Percentiles rank a stretch among this genome's conserved stretches.
Evolutionary conservation across 2,113 vertebrate species (phyloP).

Genomic region (Saimiri boliviensis): DNA sequence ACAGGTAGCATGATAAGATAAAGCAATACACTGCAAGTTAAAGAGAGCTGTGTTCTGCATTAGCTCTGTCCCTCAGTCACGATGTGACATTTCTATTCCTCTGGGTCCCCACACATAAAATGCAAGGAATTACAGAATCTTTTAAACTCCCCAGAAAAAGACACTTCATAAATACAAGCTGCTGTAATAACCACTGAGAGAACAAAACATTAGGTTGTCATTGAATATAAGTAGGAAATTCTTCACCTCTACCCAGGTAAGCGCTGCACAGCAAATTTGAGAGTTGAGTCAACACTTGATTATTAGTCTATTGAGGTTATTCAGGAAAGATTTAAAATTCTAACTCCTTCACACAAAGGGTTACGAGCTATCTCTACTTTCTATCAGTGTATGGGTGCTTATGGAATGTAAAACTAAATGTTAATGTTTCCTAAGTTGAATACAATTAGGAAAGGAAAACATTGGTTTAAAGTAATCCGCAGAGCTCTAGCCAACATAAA

Average conservation of each 20-base stretch:
- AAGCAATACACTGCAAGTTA: slow-evolving; percentile 47
- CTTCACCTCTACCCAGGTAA: neutral
- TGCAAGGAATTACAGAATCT: slow-evolving; percentile 38
- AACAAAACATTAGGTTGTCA: slow-evolving; percentile 2
- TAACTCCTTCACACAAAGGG: neutral
- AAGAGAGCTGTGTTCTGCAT: slow-evolving; percentile 20
- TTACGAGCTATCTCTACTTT: neutral
- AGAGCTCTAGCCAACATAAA: neutral
- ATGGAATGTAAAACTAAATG: slow-evolving; percentile 7
- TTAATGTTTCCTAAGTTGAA: neutral
- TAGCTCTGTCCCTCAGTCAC: neutral
- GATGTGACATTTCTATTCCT: slow-evolving; percentile 53
- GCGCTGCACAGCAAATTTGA: neutral
- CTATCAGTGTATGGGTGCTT: neutral
- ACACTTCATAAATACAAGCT: slow-evolving; percentile 56
- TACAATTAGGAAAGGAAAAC: neutral
- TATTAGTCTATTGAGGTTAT: neutral
- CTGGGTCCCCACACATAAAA: slow-evolving; percentile 37
- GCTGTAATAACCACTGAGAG: neutral
- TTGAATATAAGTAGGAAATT: neutral
- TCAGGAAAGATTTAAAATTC: slow-evolving; percentile 4
- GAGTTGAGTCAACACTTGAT: slow-evolving; percentile 23
- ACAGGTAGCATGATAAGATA: slow-evolving; percentile 52
- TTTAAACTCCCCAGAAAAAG: slow-evolving; percentile 34
- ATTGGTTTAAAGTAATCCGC: neutral